Evolutionary conservation across 2,888 invertebrate genomes (phyloP).

Genomic region (Polydrusus cervinus): DNA sequence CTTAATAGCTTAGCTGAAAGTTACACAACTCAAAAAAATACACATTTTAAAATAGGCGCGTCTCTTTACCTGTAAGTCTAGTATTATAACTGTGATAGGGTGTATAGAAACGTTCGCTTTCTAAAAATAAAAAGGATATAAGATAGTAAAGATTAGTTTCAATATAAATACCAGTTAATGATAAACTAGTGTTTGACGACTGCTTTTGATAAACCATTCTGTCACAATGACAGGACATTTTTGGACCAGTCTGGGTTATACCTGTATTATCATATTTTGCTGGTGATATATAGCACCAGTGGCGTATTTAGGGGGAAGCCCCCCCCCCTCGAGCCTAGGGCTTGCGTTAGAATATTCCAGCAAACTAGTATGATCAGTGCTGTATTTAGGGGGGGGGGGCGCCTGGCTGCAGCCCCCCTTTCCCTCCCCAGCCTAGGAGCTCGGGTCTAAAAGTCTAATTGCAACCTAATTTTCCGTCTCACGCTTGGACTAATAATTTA

Average conservation of each 20-base stretch:
- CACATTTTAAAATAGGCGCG: neutral
- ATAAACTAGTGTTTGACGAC: constrained; percentile 24
- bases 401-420: too few relatives aligned
- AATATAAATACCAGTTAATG: constrained; percentile 35
- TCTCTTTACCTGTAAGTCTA: constrained; percentile 39
- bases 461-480: too few relatives aligned
- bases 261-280: constrained; percentile 4
- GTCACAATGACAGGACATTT: constrained; percentile 28
- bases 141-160: constrained; percentile 3
- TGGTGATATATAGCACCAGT: too few relatives aligned
- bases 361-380: too few relatives aligned
- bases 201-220: constrained; percentile 43
- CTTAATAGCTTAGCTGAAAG: constrained; percentile 13
- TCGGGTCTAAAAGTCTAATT: too few relatives aligned
- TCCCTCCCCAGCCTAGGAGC: too few relatives aligned
- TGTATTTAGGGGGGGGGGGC: too few relatives aligned
- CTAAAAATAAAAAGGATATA: constrained; percentile 34
- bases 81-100: constrained; percentile 50
- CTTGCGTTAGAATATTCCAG: too few relatives aligned
- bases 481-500: too few relatives aligned
- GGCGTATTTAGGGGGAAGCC: too few relatives aligned
- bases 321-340: too few relatives aligned
- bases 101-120: constrained; percentile 34
- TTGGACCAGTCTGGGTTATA: constrained; percentile 3
- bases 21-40: neutral